Percentiles rank a stretch among this genome's conserved stretches.
Evolutionary conservation across 2,888 invertebrate species (phyloP).

Genomic region (Pyrrhosoma nymphula): DNA sequence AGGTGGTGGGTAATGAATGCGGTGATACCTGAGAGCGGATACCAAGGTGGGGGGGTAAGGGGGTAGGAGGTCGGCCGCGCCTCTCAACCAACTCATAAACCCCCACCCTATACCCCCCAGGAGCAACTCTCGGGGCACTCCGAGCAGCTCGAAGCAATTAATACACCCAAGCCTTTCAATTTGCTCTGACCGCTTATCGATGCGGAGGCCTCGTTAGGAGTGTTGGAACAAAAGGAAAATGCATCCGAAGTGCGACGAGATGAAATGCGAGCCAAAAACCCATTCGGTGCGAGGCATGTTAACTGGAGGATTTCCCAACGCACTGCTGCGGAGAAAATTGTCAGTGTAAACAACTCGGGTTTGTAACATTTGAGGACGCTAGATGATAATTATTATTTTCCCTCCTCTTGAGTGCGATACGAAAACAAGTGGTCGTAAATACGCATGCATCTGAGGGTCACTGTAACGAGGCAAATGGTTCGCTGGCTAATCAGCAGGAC

Average conservation of each 20-base stretch:
- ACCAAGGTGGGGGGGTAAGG: neutral
- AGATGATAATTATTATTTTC: too few relatives aligned
- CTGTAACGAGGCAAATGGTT: too few relatives aligned
- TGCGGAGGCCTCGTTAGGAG: neutral
- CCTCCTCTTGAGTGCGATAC: too few relatives aligned
- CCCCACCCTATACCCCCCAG: neutral
- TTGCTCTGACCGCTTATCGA: conserved; percentile 35
- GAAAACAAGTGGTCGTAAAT: too few relatives aligned
- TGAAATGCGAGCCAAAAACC: neutral
- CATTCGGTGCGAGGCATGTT: neutral
- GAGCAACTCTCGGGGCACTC: neutral
- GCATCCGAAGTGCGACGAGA: neutral
- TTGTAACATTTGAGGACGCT: too few relatives aligned
- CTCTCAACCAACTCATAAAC: too few relatives aligned
- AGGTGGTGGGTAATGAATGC: conserved; percentile 38
- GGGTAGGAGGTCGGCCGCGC: too few relatives aligned
- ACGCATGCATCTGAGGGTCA: too few relatives aligned
- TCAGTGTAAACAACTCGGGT: too few relatives aligned
- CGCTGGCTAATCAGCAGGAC: too few relatives aligned
- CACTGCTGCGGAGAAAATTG: neutral
- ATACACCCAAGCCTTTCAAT: conserved; percentile 45
- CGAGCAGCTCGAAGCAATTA: conserved; percentile 37
- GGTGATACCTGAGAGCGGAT: neutral
- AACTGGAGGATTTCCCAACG: neutral
- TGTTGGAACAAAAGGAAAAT: conserved; percentile 17